Evolutionary conservation across 2,888 invertebrate species (phyloP).

Genomic region (Trissoscelio sp.): DNA sequence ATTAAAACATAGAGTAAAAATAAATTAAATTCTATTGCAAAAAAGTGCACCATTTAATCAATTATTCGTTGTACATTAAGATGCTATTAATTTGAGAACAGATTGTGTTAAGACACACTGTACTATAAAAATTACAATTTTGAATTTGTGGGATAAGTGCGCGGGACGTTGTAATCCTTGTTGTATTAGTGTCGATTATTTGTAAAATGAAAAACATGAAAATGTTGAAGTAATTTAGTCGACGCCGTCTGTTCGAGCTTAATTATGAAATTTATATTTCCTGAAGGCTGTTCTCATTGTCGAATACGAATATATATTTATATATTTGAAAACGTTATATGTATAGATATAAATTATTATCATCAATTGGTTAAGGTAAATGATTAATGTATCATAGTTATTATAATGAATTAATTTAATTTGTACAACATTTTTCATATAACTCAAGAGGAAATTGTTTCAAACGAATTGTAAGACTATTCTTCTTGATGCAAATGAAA

Average conservation of each 20-base stretch:
- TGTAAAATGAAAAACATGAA: not conserved
- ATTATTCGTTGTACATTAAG: not conserved
- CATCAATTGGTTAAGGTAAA: constrained; percentile 7
- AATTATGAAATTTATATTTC: constrained; percentile 42
- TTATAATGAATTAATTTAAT: not conserved
- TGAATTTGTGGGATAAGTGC: constrained; percentile 27
- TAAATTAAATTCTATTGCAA: not conserved
- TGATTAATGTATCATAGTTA: constrained; percentile 8
- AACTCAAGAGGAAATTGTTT: too few species aligned
- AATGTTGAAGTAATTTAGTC: constrained; percentile 8
- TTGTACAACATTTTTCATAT: not conserved
- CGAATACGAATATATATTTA: constrained; percentile 36
- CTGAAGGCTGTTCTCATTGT: constrained; percentile 58
- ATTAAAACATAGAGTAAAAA: not conserved
- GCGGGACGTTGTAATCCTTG: constrained; percentile 46
- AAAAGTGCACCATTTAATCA: constrained; percentile 24
- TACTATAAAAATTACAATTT: not conserved
- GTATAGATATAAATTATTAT: constrained; percentile 8
- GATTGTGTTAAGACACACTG: constrained; percentile 3
- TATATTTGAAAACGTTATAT: constrained; percentile 19
- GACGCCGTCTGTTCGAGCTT: constrained; percentile 42
- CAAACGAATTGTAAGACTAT: too few species aligned
- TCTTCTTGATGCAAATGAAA: too few species aligned
- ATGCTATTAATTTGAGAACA: not conserved
- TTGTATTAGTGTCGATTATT: constrained; percentile 32